Evolutionary conservation across 2,797 vertebrate species (phyloP), one percentile per base, ranked within the genome.

Genomic region (Gallirallus australis): DNA sequence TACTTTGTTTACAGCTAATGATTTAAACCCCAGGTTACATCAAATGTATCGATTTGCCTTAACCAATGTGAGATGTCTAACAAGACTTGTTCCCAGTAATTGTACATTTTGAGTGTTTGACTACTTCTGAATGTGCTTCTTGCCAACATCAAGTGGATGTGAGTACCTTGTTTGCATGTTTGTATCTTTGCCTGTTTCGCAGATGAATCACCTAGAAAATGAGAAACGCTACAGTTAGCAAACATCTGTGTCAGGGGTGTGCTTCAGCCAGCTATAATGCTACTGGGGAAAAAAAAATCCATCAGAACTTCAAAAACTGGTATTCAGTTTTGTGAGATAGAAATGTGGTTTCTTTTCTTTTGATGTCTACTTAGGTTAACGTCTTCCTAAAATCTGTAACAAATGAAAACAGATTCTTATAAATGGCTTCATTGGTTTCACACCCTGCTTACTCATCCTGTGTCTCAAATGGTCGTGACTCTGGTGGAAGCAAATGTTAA

Each of bases 201-300:
- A 80, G 69, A 59, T 75, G 59, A 91, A 64, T 89, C 64, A 72
- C 78, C 19, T 91, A 63, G 85, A 89, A 95, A 91, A 93, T 54
- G 39, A 91, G 59, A 72, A 71, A 53, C 31, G 6, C 40, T 48
- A n/a, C 40, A 66, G 68, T 59, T 63, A 66, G 54, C 91, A 76
- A 91, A 83, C 73, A 76, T 39, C 48, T 28, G 48, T 61, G 56
- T 42, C 59, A 80, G 64, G 47, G 23, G 13, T 53, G 20, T 80
- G 39, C 72, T 83, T 53, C 63, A 76, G 19, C n/a, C 66, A 82
- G 2, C 53, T 59, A 39, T 31, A 83, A 10, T 27, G 16, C 25
- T 68, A 9, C 23, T 14, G 25, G 6, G 27, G 12, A 12, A 20
- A 10, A 14, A 14, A 31, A 75, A 37, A 83, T 12, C 4, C 17